Base-by-base conservation (phyloP, 2,113 vertebrate species). In the Sturnira hondurensis region DNA sequence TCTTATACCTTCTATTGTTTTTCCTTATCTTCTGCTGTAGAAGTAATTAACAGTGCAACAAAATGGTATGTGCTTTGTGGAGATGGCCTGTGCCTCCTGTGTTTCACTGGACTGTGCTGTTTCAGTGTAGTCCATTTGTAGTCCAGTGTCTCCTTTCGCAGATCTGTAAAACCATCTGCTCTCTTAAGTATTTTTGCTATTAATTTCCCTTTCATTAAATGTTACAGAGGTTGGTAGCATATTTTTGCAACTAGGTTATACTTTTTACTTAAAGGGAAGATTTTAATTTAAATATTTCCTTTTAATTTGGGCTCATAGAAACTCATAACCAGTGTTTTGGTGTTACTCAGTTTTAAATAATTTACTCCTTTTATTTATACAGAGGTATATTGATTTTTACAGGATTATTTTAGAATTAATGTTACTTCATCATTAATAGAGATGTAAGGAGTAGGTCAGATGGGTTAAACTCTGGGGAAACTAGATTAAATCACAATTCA, bases 21-120 rank as follows among this genome's bases (percentile, higher is more conserved):
- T 38, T 90, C 74, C 77, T 73, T 97, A 33, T 88, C 38, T 86
- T 94, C 68, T 97, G 45, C 89, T 65, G 41, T 92, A 85, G 56
- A 81, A 71, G 31, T 89, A 90, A 47, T 89, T 76, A 89, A 33
- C 28, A 83, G 22, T 85, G 31, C 38, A 10, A 65, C 58, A 73
- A 92, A 84, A 84, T 71, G 31, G 86, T 77, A 14, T 0, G 5
- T 28, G 78, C n/a, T 67, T 84, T 82, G 36, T 92, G 28, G 82
- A 86, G 70, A 83, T 85, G 52, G 28, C n/a, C 31, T 74, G 2
- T 80, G 47, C 33, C 20, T 93, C 36, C 54, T 92, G 5, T 86
- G 63, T 89, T 86, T 89, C 76, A 96, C 24, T 41, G 17, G 33
- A 80, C 56, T 85, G 73, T 31, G 52, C 86, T 87, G 10, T 63